These are phyloP conservation scores for Neotragus moschatus DNA, from an alignment of 2,113 vertebrate genomes.

Conservation along the genomic window DNA sequence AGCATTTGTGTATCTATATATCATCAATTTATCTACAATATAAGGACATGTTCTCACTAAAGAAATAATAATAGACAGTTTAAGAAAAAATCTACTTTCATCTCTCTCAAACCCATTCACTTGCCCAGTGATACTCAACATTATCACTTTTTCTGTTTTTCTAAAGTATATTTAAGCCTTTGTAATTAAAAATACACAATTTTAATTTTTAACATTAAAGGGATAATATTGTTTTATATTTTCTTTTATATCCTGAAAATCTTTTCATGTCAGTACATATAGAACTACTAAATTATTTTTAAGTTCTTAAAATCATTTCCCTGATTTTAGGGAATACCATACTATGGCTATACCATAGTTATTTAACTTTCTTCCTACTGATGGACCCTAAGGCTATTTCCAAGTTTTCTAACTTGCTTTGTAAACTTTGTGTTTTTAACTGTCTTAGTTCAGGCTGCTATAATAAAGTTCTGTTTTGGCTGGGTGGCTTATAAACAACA, in stretches of 20 bases:
- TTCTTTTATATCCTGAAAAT: not conserved
- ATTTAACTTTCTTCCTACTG: not conserved
- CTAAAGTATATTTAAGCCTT: not conserved
- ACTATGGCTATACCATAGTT: not conserved
- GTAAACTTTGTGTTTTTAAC: not conserved
- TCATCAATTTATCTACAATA: not conserved
- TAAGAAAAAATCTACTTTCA: not conserved
- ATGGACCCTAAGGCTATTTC: not conserved
- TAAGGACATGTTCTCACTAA: not conserved
- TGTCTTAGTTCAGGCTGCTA: not conserved
- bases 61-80: not conserved
- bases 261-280: not conserved
- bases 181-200: not conserved
- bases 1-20: not conserved
- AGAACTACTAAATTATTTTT: not conserved
- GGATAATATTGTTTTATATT: not conserved
- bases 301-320: not conserved
- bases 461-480: not conserved
- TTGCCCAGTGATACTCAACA: not conserved
- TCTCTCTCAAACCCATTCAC: not conserved
- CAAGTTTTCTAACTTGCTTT: not conserved
- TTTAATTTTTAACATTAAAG: not conserved
- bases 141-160: not conserved
- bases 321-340: not conserved
- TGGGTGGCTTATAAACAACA: not conserved